Evolutionary conservation across 2,113 vertebrate species (phyloP), one percentile per base, ranked within the genome.

Genomic region (Silurus meridionalis): DNA sequence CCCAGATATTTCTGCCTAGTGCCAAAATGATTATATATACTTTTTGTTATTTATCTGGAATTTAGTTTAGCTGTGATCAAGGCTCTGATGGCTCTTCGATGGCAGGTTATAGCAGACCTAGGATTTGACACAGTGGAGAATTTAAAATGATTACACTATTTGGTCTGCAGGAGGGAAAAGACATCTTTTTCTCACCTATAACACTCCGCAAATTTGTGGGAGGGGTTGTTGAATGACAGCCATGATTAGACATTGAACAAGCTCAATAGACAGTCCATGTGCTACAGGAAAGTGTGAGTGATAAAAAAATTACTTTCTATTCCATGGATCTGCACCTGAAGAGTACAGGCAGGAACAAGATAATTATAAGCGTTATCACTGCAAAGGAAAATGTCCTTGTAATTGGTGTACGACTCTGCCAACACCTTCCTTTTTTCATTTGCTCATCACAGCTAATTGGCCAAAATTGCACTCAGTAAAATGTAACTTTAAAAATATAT

Each of bases 391-490:
- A 85, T 88, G 87, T 87, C 72, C 82, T 80, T 75, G 84, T 87
- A 90, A 90, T 87, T 88, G 87, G 79, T 85, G 71, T 66, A 85
- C 63, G 8, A 77, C 37, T 83, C 80, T 83, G 79, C 74, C 85
- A 88, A 86, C 83, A 80, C 67, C 74, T 81, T 80, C 25, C 48
- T 87, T 83, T 86, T 72, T 86, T 72, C 37, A 80, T 83, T 87
- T 86, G 28, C 37, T 83, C 21, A 14, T 87, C 74, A 80, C 74
- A 87, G 80, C 67, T 88, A 88, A 88, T 88, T 85, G 84, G 60
- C 48, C 83, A 61, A 80, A 87, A 87, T 85, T 85, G 82, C 61
- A 83, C 80, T 81, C 25, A 53, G 64, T 61, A 75, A 87, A 87
- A 85, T 83, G 0, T 69, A 83, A 84, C 80, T 75, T 88, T 85